Evolutionary conservation across 1,140 invertebrate species (phyloP), one percentile per base, ranked within the genome.

Genomic region (Eriosoma lanigerum): DNA sequence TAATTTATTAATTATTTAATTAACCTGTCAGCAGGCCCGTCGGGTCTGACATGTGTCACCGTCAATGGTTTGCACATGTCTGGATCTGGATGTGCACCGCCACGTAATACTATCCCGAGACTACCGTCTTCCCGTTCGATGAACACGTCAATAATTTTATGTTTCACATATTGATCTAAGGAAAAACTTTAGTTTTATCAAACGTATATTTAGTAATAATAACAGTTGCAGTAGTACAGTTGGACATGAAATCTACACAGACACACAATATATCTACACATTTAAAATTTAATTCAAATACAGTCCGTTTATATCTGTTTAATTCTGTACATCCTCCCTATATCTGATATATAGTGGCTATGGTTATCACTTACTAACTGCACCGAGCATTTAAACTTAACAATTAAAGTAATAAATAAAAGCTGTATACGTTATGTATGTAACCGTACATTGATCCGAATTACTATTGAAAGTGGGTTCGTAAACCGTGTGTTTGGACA

Each of bases 21-120:
- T 82, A 87, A 92, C 89, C 89, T 93, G 82, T 96, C 93, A 17
- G 95, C 95, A 0, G 96, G 93, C 0, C 96, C 95, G 70, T 94
- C 93, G 1, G 93, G 90, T 83, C 95, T 89, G 3, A 98, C 93
- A 82, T 95, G 91, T 0, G 96, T 97, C 1, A 98, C 92, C 5
- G 95, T 91, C 46, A 98, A 85, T 0, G 96, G 94, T 76, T 92
- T 89, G 3, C 89, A 88, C 85, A 88, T 90, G 26, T 83, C 81
- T 46, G 87, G 86, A 38, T 91, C 81, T 2, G 88, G 87, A 80
- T 90, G 88, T 32, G 90, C 89, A 2, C 96, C 96, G 0, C 93
- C 93, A 38, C 96, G 87, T 29, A 98, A 87, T 3, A 94, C 97
- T 50, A 98, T 91, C 0, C 96, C 96, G 70, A 96, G 90, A 56